A percentile compares a stretch with the other conserved stretches of the same genome.
Conservation (phyloP, 2,797 vertebrate species). For the Molothrus aeneus region DNA sequence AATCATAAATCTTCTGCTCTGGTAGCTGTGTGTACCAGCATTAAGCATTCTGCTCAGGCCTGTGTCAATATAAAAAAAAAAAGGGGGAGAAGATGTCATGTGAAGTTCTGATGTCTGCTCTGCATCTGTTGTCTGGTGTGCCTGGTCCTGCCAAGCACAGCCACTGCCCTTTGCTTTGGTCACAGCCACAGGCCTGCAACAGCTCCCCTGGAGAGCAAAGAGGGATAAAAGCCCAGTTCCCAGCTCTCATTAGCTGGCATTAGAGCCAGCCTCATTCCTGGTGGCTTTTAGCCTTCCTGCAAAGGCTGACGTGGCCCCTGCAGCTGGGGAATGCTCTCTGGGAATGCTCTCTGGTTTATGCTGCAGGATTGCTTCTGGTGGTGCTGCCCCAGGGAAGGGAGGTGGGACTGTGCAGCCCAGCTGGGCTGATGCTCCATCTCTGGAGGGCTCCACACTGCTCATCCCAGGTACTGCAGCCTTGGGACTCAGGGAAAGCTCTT, state of each 20-base stretch:
- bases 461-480: not conserved
- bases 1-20: conserved; percentile 17
- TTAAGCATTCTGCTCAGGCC: conserved; percentile 13
- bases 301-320: fast-evolving
- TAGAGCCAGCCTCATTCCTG: not conserved
- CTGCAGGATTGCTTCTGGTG: fast-evolving
- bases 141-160: not conserved
- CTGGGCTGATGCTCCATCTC: not conserved
- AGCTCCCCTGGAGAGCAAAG: not conserved
- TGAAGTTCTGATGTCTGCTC: not conserved
- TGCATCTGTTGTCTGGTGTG: not conserved
- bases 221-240: not conserved
- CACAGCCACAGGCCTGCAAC: not conserved
- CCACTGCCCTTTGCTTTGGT: not conserved
- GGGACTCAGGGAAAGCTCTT: not conserved
- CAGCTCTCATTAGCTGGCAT: not conserved
- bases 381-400: not conserved
- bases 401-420: not conserved
- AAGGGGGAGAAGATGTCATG: fast-evolving
- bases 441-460: not conserved
- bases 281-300: not conserved
- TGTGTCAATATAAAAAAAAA: not conserved
- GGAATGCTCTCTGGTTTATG: not conserved
- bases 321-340: not conserved
- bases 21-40: not conserved